Percentiles rank a stretch among this genome's conserved stretches.
phyloP scores from a whole-genome alignment of 2,797 vertebrate genomes.

The Gadopsis bispinosus region DNA sequence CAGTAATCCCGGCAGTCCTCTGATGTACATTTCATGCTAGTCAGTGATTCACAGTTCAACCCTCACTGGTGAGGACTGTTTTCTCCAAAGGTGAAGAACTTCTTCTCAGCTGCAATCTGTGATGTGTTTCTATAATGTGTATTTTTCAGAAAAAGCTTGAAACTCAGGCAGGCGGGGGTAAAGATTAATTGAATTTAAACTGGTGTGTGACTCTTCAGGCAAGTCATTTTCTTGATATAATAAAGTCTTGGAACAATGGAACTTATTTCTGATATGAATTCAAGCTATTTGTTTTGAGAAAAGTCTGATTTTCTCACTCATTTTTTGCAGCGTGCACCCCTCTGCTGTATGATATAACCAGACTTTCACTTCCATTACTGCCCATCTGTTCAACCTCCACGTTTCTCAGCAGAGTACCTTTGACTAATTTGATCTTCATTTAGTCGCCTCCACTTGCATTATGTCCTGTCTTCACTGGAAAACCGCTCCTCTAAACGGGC shows the following conservation, averaged over 20 bases:
- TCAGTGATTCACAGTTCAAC: conserved; percentile 29
- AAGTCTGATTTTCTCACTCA: conserved; percentile 1
- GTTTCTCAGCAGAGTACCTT: conserved; percentile 66
- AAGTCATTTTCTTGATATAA: not conserved
- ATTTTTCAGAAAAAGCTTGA: not conserved
- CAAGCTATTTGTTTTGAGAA: not conserved
- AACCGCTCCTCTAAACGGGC: conserved; percentile 45
- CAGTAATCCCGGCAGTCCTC: conserved; percentile 7
- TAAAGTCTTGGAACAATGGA: not conserved
- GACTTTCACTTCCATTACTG: conserved; percentile 61
- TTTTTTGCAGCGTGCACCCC: conserved; percentile 24
- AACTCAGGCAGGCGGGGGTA: not conserved
- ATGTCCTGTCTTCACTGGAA: conserved; percentile 32
- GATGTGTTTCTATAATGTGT: not conserved
- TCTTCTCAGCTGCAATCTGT: conserved; percentile 3
- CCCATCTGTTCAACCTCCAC: conserved; percentile 67
- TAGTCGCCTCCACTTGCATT: conserved; percentile 43
- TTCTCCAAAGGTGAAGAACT: not conserved
- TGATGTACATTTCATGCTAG: not conserved
- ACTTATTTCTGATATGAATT: not conserved
- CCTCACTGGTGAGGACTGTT: not conserved
- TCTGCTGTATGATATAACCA: conserved; percentile 33
- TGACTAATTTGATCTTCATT: conserved; percentile 65
- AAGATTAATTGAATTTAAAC: conserved; percentile 1
- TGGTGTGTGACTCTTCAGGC: not conserved